Evolutionary conservation across 1,140 invertebrate species (phyloP).

Genomic region (Camponotus vicinus): DNA sequence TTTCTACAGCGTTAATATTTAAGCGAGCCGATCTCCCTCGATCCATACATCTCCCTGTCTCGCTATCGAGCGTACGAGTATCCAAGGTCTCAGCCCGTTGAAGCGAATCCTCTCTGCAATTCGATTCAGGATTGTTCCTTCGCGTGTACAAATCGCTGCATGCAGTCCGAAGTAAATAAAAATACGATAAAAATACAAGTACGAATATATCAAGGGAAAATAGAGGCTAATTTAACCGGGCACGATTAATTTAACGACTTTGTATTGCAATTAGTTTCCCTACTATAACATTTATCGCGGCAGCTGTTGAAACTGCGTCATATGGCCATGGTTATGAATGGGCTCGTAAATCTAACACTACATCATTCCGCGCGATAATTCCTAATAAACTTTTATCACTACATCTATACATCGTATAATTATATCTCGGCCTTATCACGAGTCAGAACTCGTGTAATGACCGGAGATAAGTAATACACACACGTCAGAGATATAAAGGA

Average conservation of each 20-base stretch:
- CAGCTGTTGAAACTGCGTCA: constrained; percentile 53
- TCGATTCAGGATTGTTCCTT: background rate
- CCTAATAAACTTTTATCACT: constrained; percentile 56
- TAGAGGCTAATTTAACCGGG: background rate
- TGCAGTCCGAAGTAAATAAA: background rate
- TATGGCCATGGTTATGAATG: constrained; percentile 45
- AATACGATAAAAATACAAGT: too few relatives aligned
- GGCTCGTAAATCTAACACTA: constrained; percentile 35
- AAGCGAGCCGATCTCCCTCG: background rate
- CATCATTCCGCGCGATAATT: constrained; percentile 51
- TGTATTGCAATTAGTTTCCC: constrained; percentile 24
- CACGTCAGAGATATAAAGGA: background rate
- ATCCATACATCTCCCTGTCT: background rate
- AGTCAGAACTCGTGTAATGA: background rate
- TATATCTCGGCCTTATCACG: constrained; percentile 24
- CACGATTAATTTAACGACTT: constrained; percentile 38
- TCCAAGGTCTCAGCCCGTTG: background rate
- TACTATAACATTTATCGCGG: constrained; percentile 51
- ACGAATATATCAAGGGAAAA: too few relatives aligned
- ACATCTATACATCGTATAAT: constrained; percentile 3
- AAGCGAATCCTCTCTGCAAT: background rate
- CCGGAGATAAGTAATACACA: background rate
- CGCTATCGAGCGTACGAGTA: background rate
- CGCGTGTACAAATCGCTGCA: background rate
- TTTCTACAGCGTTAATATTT: constrained; percentile 10